Conservation (phyloP, 1,140 invertebrate species). For the Cydia amplana region DNA sequence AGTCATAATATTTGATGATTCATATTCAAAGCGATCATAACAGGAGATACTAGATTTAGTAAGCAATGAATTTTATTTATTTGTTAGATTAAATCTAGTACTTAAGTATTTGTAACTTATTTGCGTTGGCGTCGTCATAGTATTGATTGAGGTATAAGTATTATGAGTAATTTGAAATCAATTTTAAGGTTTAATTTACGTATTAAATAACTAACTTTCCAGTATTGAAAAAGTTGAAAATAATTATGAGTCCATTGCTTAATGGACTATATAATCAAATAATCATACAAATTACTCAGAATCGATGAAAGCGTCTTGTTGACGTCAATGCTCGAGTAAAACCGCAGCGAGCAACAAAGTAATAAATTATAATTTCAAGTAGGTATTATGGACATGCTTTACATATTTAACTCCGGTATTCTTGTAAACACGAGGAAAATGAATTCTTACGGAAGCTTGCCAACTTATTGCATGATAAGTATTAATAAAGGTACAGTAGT, state of each 20-base stretch:
- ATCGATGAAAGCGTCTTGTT: not conserved
- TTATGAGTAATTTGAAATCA: too few species aligned
- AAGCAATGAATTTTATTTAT: too few species aligned
- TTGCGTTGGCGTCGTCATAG: too few species aligned
- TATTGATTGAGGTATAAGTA: too few species aligned
- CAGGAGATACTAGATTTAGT: too few species aligned
- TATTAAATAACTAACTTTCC: not conserved
- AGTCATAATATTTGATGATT: not conserved
- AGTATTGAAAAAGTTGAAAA: not conserved
- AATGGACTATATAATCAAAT: not conserved
- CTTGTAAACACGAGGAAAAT: slow-evolving; percentile 9
- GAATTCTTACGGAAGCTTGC: not conserved
- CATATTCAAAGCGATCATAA: not conserved
- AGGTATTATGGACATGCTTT: not conserved
- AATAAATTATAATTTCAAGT: slow-evolving; percentile 10
- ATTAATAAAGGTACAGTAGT: slow-evolving; percentile 14
- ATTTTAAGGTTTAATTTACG: too few species aligned
- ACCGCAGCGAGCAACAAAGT: slow-evolving; percentile 15
- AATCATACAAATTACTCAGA: slow-evolving; percentile 14
- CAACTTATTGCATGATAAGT: slow-evolving; percentile 7
- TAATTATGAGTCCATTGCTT: not conserved
- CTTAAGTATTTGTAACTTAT: too few species aligned
- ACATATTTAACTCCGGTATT: not conserved
- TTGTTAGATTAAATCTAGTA: too few species aligned
- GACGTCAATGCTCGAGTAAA: slow-evolving; percentile 11